Percentiles rank a stretch among this genome's conserved stretches.
phyloP scores from a whole-genome alignment of 2,888 invertebrate genomes.

The Antitype chi region DNA sequence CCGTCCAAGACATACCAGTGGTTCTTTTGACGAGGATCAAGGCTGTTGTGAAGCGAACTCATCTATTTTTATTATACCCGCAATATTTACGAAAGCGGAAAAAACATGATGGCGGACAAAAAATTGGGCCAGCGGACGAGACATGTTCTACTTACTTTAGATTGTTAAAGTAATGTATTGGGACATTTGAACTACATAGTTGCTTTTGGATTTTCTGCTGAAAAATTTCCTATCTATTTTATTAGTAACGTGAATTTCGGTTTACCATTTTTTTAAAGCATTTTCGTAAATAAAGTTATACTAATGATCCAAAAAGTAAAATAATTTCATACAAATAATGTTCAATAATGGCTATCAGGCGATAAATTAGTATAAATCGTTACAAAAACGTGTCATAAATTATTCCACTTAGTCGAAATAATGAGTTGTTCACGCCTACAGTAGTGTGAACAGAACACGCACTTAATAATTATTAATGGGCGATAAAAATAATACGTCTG shows the following conservation, averaged over 20 bases:
- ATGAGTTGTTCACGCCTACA: conserved; percentile 47
- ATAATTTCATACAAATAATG: conserved; percentile 16
- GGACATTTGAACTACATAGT: background rate
- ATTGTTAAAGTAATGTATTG: conserved; percentile 38
- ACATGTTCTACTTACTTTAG: conserved; percentile 42
- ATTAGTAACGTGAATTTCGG: background rate
- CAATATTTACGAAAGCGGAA: conserved; percentile 67
- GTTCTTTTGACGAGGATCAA: conserved; percentile 66
- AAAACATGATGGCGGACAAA: conserved; percentile 59
- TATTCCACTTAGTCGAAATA: conserved; percentile 38
- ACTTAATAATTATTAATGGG: conserved; percentile 29
- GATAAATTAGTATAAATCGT: conserved; percentile 12
- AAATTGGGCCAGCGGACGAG: conserved; percentile 32
- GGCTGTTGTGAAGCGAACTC: conserved; percentile 50
- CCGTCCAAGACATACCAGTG: conserved; percentile 63
- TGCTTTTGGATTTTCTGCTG: conserved; percentile 9
- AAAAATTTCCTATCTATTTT: background rate
- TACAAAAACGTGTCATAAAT: conserved; percentile 42
- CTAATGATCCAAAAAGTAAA: background rate
- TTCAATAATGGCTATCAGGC: conserved; percentile 18
- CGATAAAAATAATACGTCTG: conserved; percentile 31
- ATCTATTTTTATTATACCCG: conserved; percentile 68
- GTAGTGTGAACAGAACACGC: conserved; percentile 46
- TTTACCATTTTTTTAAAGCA: background rate
- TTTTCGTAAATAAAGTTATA: background rate